Base-by-base conservation (phyloP, 2,888 invertebrate genomes). In the Salpingus planirostris region DNA sequence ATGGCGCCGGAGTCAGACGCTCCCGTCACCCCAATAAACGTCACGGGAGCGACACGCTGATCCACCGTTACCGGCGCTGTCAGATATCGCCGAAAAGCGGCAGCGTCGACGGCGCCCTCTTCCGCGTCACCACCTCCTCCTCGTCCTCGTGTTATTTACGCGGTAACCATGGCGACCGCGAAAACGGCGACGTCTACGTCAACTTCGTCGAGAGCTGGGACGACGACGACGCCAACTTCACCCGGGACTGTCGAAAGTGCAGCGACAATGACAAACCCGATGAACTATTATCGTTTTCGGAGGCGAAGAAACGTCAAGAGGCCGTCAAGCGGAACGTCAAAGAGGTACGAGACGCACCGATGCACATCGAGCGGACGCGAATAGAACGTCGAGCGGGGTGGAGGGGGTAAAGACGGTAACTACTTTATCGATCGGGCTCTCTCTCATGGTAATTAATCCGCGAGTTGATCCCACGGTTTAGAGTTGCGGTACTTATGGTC, bases 181-280 rank as follows among this genome's bases (percentile, higher is more conserved):
- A 55, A 29, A 53, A 55, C 23, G n/a, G n/a, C n/a, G 56, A 57
- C 22, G 52, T 60, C 11, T 59, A 57, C 35, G 52, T 58, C 14
- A 59, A 57, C 44, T 59, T 57, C 36, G 45, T 54, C 30, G 59
- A 60, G 38, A 54, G 49, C 27, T 46, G 48, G 22, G 53, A 54
- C 21, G 42, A 40, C 33, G 48, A 49, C 2, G 57, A 57, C 29
- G 54, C 51, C 2, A 57, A 43, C 50, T 4, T 40, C 23, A 10
- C 46, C 31, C n/a, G n/a, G n/a, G n/a, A n/a, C n/a, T n/a, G n/a
- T n/a, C n/a, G 29, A 15, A 35, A 24, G 35, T 37, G 36, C 14
- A 26, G 28, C 24, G 15, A 23, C 15, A 29, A 27, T 18, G 21
- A 23, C 21, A 25, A 18, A 21, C 24, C 29, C 13, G 36, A 36